These are phyloP conservation scores for Propsilocerus akamusi DNA, from an alignment of 1,140 invertebrate genomes.

Conservation along the genomic window DNA sequence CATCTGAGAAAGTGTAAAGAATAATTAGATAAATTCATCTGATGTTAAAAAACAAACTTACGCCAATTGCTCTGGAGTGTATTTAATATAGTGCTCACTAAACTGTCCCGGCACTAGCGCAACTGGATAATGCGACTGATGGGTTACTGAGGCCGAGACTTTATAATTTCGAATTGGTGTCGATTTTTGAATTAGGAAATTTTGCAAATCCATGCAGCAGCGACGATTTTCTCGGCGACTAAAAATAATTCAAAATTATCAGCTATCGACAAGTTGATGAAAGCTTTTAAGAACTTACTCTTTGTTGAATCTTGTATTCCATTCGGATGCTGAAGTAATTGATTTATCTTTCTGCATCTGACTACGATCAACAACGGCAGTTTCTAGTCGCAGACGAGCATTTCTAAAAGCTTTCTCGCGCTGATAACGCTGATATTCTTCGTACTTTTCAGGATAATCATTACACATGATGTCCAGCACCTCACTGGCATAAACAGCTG, in stretches of 20 bases:
- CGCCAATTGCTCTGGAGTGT: slow-evolving; percentile 39
- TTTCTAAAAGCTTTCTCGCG: slow-evolving; percentile 45
- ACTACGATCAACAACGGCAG: slow-evolving; percentile 30
- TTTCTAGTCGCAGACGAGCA: slow-evolving; percentile 23
- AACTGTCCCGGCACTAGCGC: slow-evolving; percentile 85
- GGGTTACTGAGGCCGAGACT: background rate
- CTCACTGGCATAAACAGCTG: slow-evolving; percentile 76
- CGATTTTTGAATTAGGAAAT: slow-evolving; percentile 14
- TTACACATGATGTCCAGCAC: slow-evolving; percentile 87
- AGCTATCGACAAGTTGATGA: background rate
- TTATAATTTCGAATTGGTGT: background rate
- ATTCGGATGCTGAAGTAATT: slow-evolving; percentile 67
- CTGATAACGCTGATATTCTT: slow-evolving; percentile 73
- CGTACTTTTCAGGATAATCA: slow-evolving; percentile 89
- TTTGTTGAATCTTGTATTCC: slow-evolving; percentile 74
- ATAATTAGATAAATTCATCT: background rate
- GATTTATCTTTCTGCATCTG: slow-evolving; percentile 70
- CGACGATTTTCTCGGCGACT: slow-evolving; percentile 21
- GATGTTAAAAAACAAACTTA: slow-evolving; percentile 20
- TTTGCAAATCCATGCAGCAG: slow-evolving; percentile 20
- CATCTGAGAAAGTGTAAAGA: slow-evolving; percentile 20
- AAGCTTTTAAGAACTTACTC: slow-evolving; percentile 18
- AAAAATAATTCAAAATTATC: slow-evolving; percentile 1
- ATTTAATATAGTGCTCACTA: slow-evolving; percentile 59
- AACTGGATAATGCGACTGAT: slow-evolving; percentile 54